Conservation (phyloP, 2,888 invertebrate genomes). For the Epistrophe grossulariae region DNA sequence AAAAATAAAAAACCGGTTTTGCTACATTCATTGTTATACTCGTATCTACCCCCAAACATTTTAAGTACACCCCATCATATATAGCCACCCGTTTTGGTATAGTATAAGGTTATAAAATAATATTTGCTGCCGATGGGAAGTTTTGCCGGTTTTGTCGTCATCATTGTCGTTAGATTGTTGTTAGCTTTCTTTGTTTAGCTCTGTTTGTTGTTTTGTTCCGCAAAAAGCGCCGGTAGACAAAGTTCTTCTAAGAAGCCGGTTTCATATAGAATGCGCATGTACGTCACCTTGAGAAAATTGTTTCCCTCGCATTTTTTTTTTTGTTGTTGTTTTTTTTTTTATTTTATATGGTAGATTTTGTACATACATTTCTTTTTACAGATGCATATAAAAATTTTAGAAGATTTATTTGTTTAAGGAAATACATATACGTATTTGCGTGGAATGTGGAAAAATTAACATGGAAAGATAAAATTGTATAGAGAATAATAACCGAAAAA, state of each 20-base stretch:
- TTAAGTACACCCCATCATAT: neutral
- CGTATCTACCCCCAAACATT: conserved; percentile 22
- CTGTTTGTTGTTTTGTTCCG: conserved; percentile 55
- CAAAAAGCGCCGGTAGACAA: conserved; percentile 59
- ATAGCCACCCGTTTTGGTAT: conserved; percentile 34
- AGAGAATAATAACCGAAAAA: too few relatives aligned
- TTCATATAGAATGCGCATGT: conserved; percentile 64
- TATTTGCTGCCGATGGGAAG: conserved; percentile 23
- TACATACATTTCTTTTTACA: neutral
- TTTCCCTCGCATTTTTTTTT: conserved; percentile 47
- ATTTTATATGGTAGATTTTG: neutral
- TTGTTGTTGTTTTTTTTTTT: neutral
- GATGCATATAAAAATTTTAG: conserved; percentile 1
- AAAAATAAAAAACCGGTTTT: conserved; percentile 18
- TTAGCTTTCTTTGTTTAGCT: conserved; percentile 51
- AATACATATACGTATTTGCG: too few relatives aligned
- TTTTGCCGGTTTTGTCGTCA: conserved; percentile 69
- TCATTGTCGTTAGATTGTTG: conserved; percentile 53
- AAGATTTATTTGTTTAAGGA: too few relatives aligned
- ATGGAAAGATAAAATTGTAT: too few relatives aligned
- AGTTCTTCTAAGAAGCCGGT: conserved; percentile 67
- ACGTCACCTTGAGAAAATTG: conserved; percentile 69
- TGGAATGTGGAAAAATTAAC: too few relatives aligned
- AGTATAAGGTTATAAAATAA: conserved; percentile 2
- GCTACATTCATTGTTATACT: conserved; percentile 29